Evolutionary conservation across 1,140 invertebrate genomes (phyloP).

Genomic region (Metaphire vulgaris): DNA sequence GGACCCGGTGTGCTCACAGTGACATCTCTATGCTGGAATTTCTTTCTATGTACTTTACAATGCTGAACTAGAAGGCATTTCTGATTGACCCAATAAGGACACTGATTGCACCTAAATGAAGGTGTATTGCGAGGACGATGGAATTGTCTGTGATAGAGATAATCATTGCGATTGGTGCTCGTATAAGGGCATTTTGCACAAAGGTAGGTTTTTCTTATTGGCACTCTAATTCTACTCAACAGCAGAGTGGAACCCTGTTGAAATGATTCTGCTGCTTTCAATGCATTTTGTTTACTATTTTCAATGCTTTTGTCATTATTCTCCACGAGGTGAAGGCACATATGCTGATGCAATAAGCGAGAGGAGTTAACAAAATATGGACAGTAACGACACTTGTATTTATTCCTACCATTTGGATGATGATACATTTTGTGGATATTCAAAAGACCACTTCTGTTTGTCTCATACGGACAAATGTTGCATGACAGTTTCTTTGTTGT

Average conservation of each 20-base stretch:
- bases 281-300: too few species aligned
- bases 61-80: slow-evolving; percentile 71
- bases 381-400: slow-evolving; percentile 73
- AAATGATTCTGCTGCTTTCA: too few species aligned
- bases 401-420: slow-evolving; percentile 61
- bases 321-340: slow-evolving; percentile 45
- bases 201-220: slow-evolving; percentile 57
- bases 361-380: slow-evolving; percentile 66
- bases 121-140: slow-evolving; percentile 61
- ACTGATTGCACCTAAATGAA: slow-evolving; percentile 70
- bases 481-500: slow-evolving; percentile 54
- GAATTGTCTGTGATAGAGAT: slow-evolving; percentile 76
- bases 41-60: slow-evolving; percentile 56
- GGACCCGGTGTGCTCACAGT: not conserved
- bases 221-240: slow-evolving; percentile 7
- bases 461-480: slow-evolving; percentile 67
- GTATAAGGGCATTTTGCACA: slow-evolving; percentile 71
- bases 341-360: slow-evolving; percentile 49
- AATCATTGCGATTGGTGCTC: slow-evolving; percentile 74
- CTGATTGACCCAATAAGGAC: slow-evolving; percentile 74
- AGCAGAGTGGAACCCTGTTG: too few species aligned
- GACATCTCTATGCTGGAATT: not conserved
- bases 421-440: slow-evolving; percentile 67
- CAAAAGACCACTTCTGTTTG: slow-evolving; percentile 60
- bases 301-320: too few species aligned